These are phyloP conservation scores for Platanista minor DNA, from an alignment of 2,113 vertebrate species.

Conservation along the genomic window DNA sequence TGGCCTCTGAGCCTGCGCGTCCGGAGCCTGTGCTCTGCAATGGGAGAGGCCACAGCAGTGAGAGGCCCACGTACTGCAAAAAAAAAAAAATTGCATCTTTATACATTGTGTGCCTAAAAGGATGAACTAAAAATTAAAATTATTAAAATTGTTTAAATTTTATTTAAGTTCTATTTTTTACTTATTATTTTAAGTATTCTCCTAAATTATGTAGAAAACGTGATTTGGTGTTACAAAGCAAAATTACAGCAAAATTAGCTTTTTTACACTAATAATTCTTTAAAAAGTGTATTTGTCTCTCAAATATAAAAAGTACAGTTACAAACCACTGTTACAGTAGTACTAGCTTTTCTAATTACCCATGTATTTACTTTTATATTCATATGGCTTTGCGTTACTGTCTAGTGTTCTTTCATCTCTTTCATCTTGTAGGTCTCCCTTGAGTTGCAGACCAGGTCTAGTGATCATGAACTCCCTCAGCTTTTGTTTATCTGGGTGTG, in stretches of 20 bases:
- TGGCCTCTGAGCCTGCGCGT: no score
- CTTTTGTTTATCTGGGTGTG: neutral
- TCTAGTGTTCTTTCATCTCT: neutral
- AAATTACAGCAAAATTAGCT: neutral
- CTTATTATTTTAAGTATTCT: neutral
- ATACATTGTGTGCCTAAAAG: neutral
- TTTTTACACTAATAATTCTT: neutral
- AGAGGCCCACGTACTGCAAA: no score
- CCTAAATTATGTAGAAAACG: neutral
- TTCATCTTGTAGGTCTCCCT: neutral
- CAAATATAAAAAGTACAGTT: neutral
- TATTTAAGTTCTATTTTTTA: neutral
- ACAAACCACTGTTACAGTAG: neutral
- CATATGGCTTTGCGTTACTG: neutral
- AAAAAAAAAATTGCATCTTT: no score
- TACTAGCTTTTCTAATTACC: neutral
- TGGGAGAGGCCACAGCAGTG: no score
- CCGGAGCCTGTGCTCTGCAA: no score
- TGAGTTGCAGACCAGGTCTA: neutral
- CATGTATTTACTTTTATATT: neutral
- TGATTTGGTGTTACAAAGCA: neutral
- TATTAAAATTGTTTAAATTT: neutral
- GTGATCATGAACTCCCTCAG: neutral
- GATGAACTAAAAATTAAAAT: neutral
- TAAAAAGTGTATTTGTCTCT: neutral